These are phyloP conservation scores for Anodontia alba DNA, from an alignment of 2,888 invertebrate species.

Conservation along the genomic window DNA sequence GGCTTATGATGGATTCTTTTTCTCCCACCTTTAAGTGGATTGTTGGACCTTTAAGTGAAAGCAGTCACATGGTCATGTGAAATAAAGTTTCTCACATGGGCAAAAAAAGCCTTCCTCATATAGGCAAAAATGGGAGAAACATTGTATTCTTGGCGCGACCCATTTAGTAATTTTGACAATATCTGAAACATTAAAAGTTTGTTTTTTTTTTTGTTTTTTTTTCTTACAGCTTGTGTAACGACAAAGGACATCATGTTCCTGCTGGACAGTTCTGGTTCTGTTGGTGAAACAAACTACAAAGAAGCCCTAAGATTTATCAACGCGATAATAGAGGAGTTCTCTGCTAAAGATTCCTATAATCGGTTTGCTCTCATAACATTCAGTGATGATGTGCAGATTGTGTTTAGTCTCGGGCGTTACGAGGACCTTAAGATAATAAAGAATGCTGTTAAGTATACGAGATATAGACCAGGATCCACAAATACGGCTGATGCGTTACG, in stretches of 20 bases:
- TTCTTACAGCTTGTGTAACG: slow-evolving; percentile 69
- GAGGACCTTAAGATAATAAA: slow-evolving; percentile 44
- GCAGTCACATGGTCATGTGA: too few relatives aligned
- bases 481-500: slow-evolving; percentile 77
- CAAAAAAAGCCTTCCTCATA: too few relatives aligned
- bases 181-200: too few relatives aligned
- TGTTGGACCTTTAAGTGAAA: too few relatives aligned
- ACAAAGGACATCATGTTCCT: slow-evolving; percentile 77
- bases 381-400: slow-evolving; percentile 70
- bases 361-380: slow-evolving; percentile 76
- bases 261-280: slow-evolving; percentile 77
- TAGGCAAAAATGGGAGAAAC: too few relatives aligned
- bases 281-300: slow-evolving; percentile 71
- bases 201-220: too few relatives aligned
- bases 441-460: slow-evolving; percentile 66
- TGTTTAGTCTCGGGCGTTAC: slow-evolving; percentile 76
- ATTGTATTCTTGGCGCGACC: too few relatives aligned
- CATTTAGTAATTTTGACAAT: too few relatives aligned
- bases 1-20: too few relatives aligned
- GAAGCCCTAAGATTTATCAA: slow-evolving; percentile 67
- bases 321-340: slow-evolving; percentile 67
- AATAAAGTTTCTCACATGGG: too few relatives aligned
- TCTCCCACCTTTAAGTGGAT: too few relatives aligned
- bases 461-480: slow-evolving; percentile 77
- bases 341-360: slow-evolving; percentile 65